Conservation (phyloP, 1,140 invertebrate species). For the Anadara kagoshimensis region DNA sequence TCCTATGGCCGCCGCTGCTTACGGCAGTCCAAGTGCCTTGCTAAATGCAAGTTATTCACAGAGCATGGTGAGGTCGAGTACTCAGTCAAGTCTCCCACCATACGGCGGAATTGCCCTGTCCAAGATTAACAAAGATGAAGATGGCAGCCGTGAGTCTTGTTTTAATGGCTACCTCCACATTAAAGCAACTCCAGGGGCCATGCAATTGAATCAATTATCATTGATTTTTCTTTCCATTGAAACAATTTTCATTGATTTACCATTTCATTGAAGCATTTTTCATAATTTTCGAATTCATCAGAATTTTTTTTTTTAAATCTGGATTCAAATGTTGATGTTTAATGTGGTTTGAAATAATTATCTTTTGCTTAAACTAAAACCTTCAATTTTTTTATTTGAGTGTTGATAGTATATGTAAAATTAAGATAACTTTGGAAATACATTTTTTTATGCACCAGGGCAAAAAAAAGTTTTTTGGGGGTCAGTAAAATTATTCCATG, state of each 20-base stretch:
- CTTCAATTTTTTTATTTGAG: no score
- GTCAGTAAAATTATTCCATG: no score
- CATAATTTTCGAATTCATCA: neutral
- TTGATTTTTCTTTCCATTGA: neutral
- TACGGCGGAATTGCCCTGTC: conserved; percentile 56
- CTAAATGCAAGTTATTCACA: conserved; percentile 42
- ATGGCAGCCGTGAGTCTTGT: conserved; percentile 65
- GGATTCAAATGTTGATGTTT: neutral
- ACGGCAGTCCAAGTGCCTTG: conserved; percentile 37
- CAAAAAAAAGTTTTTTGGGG: no score
- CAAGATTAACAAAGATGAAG: conserved; percentile 58
- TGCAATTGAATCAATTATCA: neutral
- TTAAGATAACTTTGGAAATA: conserved; percentile 71
- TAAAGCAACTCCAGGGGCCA: no score
- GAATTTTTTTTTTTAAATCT: neutral
- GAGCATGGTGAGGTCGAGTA: conserved; percentile 66
- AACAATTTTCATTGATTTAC: neutral
- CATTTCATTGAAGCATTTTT: neutral
- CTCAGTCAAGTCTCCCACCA: conserved; percentile 62
- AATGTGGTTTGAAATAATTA: no score
- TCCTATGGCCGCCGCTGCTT: conserved; percentile 64
- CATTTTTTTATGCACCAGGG: no score
- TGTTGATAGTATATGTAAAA: no score
- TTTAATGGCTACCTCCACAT: neutral
- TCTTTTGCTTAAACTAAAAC: no score